Evolutionary conservation across 2,888 invertebrate genomes (phyloP), one percentile per base, ranked within the genome.

Genomic region (Torymus auratus): DNA sequence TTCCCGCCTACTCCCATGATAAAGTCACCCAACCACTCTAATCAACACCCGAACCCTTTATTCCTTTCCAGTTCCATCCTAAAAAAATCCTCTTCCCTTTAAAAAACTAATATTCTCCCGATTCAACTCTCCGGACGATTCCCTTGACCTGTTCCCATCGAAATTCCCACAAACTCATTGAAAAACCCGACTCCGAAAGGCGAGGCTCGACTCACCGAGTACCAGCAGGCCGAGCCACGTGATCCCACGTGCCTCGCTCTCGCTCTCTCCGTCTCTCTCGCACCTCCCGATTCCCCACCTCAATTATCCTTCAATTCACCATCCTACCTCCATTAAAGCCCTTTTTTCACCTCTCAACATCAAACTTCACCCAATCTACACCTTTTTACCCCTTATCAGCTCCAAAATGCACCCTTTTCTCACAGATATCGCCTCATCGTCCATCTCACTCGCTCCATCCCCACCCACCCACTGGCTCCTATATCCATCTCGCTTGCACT

Each of bases 161-260:
- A 41, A 41, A 41, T 7, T 41, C 7, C 41, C 5, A 5, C 4
- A 17, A 41, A 50, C n/a, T n/a, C 5, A 23, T 0, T 28, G 20
- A 53, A 50, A 64, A 11, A 11, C 2, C 17, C 7, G 1, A 41
- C 17, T n/a, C 28, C n/a, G 41, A 72, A 78, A 28, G 28, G 41
- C 17, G 52, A 2, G 64, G 50, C n/a, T 64, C 28, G 52, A 78
- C 71, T 75, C 2, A 12, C 17, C 15, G 15, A 78, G 74, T 81
- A 17, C 50, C 50, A 52, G 17, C 55, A 75, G 7, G 14, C 20
- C 13, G n/a, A 77, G 83, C 85, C 88, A 88, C 88, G 88, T 88
- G 88, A 88, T 85, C 84, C 85, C 88, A 88, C 88, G 88, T 88
- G 88, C 88, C 84, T 83, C 60, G 70, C 68, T 56, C 70, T 81